Conservation (phyloP, 2,888 invertebrate species). For the Itoplectis maculator region DNA sequence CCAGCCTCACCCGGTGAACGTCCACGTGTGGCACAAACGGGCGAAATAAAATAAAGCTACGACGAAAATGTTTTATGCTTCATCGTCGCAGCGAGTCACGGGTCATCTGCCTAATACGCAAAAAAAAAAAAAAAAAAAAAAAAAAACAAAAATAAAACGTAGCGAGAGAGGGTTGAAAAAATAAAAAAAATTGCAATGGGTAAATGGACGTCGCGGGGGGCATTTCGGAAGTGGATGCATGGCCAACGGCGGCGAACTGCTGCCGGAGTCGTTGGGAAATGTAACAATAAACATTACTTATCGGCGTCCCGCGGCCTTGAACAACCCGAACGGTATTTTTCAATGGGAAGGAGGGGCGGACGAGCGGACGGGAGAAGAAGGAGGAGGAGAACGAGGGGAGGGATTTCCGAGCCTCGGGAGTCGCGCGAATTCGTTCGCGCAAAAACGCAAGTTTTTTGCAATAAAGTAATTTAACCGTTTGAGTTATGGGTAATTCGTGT, state of each 20-base stretch:
- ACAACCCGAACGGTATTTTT: conserved; percentile 75
- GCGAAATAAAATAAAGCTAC: too few species aligned
- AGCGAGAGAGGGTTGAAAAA: too few species aligned
- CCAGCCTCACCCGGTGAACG: neutral
- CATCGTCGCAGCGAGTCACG: conserved; percentile 62
- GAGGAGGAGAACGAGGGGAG: too few species aligned
- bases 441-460: conserved; percentile 83
- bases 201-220: conserved; percentile 55
- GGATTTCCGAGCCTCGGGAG: too few species aligned
- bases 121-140: conserved; percentile 79
- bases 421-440: conserved; percentile 63
- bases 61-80: conserved; percentile 67
- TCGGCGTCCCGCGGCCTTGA: conserved; percentile 81
- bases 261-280: conserved; percentile 78
- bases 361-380: neutral
- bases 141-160: conserved; percentile 63
- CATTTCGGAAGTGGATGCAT: conserved; percentile 37
- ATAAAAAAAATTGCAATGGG: conserved; percentile 71
- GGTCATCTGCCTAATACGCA: conserved; percentile 78
- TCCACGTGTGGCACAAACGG: conserved; percentile 2
- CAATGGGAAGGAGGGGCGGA: conserved; percentile 66
- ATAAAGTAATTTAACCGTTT: conserved; percentile 84
- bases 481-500: conserved; percentile 84
- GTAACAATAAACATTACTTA: conserved; percentile 85
- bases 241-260: conserved; percentile 38